Evolutionary conservation across 2,888 invertebrate genomes (phyloP), one percentile per base, ranked within the genome.

Genomic region (Byasa hedistus): DNA sequence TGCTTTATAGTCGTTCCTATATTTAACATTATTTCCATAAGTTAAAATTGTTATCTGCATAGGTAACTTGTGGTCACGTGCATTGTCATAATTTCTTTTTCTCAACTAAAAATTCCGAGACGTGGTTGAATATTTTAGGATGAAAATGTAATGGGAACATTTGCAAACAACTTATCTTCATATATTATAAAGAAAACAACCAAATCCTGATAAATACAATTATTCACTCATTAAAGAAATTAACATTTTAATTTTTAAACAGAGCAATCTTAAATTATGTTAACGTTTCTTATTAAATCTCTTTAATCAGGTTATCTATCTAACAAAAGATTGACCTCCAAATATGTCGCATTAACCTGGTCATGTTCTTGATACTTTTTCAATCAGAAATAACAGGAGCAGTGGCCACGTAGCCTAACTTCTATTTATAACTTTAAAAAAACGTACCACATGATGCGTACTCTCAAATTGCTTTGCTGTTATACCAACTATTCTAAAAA

Each of bases 331-430:
- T n/a, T 39, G 48, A 51, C 72, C 71, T 76, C 68, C 69, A 70
- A 71, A 70, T 70, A 72, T 75, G 78, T 72, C 74, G 75, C 78
- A 70, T 70, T 72, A 79, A 82, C 76, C 82, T 84, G 81, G 77
- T 79, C 83, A 82, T 81, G 83, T 80, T 86, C 84, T 82, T 84
- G 84, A 83, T 85, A 81, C 77, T 81, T 79, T 82, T 83, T 74
- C 80, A 78, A 78, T 83, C 84, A 81, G 75, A 88, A 89, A 88
- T 88, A 89, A 85, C 83, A 81, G 78, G 79, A 87, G 83, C 84
- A 84, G 83, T 84, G 85, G 78, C 86, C 84, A 84, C 83, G 79
- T 80, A 84, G 76, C 76, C 79, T 84, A 79, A 82, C 83, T 80
- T 83, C 85, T 88, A 89, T 86, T 86, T 86, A 82, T 87, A 86